Base-by-base conservation (phyloP, 2,797 vertebrate genomes). In the Spinus pinus region DNA sequence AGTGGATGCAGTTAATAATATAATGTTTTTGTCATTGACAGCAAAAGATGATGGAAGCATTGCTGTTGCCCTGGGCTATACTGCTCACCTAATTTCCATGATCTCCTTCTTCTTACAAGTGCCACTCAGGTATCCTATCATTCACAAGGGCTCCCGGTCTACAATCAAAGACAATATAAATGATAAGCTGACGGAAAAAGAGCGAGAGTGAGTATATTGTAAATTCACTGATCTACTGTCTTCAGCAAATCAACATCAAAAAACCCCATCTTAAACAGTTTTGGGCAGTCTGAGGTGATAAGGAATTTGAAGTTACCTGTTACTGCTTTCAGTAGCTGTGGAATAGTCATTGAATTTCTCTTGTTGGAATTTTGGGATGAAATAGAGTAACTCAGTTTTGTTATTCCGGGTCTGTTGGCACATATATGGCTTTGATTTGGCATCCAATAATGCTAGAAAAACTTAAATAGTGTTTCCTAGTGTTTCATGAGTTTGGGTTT, bases 161-260 rank as follows among this genome's bases (percentile, higher is more conserved):
- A 98, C 98, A 71, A 99, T 99, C 97, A 99, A 99, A 97, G 99
- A 99, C 96, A 99, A 99, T 78, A 99, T 99, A 98, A 99, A 99
- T 8, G 99, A 99, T 98, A 98, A 99, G 95, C 98, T 99, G 92
- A 98, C 98, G 0, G 99, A 99, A 97, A 99, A 99, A 95, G 99
- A 99, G 94, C 94, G 99, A 98, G 99, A 99, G 99, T 99, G 98
- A 99, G 99, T 98, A 65, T 58, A 22, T 20, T 12, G 12, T 57
- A 49, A 58, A 79, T 16, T 5, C 14, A 3, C 27, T 35, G 15
- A 10, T 6, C 4, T 42, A 0, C 39, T 64, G 62, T 6, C 20
- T 67, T 78, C 13, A 22, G 5, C 31, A 47, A 60, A 69, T 13
- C 23, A 19, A 20, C 47, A 46, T 14, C 7, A 25, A 16, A 28